Conservation (phyloP, 2,113 vertebrate genomes). For the Lophura nycthemera region DNA sequence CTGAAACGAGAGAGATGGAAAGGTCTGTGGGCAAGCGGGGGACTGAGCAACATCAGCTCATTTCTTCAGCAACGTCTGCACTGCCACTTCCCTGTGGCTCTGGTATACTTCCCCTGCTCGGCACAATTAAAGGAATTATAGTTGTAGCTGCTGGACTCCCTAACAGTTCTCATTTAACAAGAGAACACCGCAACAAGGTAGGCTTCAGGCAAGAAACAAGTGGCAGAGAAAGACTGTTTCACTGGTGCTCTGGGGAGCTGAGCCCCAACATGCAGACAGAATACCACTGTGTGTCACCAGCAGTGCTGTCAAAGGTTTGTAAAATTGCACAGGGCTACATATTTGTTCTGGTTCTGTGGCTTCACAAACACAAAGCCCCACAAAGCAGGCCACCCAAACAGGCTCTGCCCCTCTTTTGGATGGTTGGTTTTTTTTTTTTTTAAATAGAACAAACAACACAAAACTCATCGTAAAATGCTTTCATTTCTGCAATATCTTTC, state of each 20-base stretch:
- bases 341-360: not conserved
- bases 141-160: rapidly evolving
- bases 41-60: not conserved
- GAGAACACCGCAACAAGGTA: not conserved
- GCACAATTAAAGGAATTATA: not conserved
- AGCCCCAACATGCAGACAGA: not conserved
- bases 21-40: not conserved
- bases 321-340: not conserved
- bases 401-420: not conserved
- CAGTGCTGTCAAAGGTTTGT: not conserved
- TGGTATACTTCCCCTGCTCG: not conserved
- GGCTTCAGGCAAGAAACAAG: not conserved
- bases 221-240: not conserved
- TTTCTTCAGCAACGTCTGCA: not conserved
- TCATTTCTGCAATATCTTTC: not conserved
- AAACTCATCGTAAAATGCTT: not conserved
- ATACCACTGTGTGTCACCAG: not conserved
- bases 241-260: not conserved
- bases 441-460: not conserved
- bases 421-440: not conserved
- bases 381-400: slow-evolving; percentile 27
- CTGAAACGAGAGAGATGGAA: slow-evolving; percentile 72
- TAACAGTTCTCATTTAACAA: not conserved
- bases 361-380: slow-evolving; percentile 19
- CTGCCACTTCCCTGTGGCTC: not conserved